These are phyloP conservation scores for Ommatoiulus sabulosus DNA, from an alignment of 2,888 invertebrate genomes.

Conservation along the genomic window DNA sequence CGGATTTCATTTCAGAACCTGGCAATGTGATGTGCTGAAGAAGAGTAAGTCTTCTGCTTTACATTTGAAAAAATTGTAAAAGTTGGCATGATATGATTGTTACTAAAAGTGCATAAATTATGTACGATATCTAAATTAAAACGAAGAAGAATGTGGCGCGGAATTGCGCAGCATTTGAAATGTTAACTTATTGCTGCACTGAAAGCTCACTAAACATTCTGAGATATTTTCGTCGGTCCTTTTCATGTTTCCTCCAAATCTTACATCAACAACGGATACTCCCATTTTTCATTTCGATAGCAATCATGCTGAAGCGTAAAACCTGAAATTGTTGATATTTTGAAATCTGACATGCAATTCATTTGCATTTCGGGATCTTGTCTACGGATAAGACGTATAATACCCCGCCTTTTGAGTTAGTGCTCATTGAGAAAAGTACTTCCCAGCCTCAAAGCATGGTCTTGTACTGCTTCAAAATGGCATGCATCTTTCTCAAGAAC, in stretches of 20 bases:
- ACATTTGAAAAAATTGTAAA: no score
- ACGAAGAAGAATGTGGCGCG: no score
- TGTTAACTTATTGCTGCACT: background rate
- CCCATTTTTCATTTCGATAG: slow-evolving; percentile 37
- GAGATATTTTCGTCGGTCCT: slow-evolving; percentile 25
- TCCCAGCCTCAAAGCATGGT: background rate
- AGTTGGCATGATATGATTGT: no score
- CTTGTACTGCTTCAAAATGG: background rate
- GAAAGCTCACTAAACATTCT: background rate
- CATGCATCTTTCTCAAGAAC: no score
- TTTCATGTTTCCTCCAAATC: background rate
- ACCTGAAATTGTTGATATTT: slow-evolving; percentile 44
- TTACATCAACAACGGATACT: slow-evolving; percentile 29
- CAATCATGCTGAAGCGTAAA: background rate
- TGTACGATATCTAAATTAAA: no score
- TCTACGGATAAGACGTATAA: background rate
- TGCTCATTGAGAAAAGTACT: no score
- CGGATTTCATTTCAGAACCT: no score
- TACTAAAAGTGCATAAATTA: no score
- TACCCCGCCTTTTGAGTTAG: background rate
- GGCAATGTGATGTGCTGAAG: no score
- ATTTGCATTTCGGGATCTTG: slow-evolving; percentile 32
- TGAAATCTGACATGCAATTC: background rate
- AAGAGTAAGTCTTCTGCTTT: no score
- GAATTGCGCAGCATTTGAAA: background rate